phyloP scores from a whole-genome alignment of 1,140 invertebrate genomes.

The Melitaea cinxia region DNA sequence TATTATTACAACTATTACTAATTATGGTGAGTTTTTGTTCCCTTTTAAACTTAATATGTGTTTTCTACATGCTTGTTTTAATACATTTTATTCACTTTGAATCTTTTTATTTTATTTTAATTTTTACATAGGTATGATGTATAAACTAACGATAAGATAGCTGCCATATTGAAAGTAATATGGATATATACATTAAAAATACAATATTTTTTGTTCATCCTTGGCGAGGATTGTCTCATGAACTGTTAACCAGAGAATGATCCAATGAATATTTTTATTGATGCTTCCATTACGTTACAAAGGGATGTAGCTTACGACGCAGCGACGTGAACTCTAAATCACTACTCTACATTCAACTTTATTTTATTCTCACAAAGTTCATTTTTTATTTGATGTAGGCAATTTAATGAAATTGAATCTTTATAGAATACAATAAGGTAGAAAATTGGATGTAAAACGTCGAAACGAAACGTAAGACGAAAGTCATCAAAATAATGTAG shows the following conservation, averaged over 20 bases:
- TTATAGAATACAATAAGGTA: conserved; percentile 36
- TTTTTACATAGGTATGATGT: too few relatives aligned
- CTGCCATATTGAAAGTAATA: too few relatives aligned
- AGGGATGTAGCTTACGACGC: conserved; percentile 31
- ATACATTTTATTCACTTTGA: too few relatives aligned
- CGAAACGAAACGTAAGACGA: conserved; percentile 50
- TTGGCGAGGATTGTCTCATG: conserved; percentile 58
- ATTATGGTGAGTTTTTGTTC: too few relatives aligned
- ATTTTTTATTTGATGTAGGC: background rate
- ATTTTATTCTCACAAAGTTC: conserved; percentile 14
- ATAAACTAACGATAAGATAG: too few relatives aligned
- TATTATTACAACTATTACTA: too few relatives aligned
- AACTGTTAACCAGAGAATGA: conserved; percentile 74
- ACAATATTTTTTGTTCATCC: conserved; percentile 41
- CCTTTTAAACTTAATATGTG: too few relatives aligned
- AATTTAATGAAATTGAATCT: conserved; percentile 7
- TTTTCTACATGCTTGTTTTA: too few relatives aligned
- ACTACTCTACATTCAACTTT: conserved; percentile 10
- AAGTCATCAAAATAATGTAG: conserved; percentile 67
- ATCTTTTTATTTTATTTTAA: too few relatives aligned
- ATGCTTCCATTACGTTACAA: conserved; percentile 55
- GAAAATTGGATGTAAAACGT: conserved; percentile 28
- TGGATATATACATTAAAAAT: too few relatives aligned
- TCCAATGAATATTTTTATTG: conserved; percentile 80
- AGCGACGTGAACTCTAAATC: conserved; percentile 33